phyloP scores from a whole-genome alignment of 1,140 invertebrate genomes.

The Zaprionus ghesquierei region DNA sequence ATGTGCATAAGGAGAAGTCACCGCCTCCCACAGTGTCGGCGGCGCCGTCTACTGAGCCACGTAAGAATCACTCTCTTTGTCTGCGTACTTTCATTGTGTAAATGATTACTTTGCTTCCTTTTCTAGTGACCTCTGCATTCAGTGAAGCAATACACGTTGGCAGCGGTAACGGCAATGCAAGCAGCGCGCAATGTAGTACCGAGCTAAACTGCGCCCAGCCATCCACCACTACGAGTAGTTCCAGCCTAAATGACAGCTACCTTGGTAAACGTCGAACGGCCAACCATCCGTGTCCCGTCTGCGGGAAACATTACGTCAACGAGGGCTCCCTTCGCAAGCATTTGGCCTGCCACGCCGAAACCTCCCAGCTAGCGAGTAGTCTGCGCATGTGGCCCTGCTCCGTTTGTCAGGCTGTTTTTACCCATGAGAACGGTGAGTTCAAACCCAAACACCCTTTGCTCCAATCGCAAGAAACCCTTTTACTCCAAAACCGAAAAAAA shows the following conservation, averaged over 20 bases:
- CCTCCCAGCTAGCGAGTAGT: conserved; percentile 91
- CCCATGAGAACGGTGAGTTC: conserved; percentile 93
- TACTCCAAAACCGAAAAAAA: no score
- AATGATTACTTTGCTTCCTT: background rate
- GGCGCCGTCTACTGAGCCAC: conserved; percentile 90
- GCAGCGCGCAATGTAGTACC: conserved; percentile 30
- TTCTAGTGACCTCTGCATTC: conserved; percentile 11
- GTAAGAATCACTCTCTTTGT: conserved; percentile 86
- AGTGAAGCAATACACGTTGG: conserved; percentile 29
- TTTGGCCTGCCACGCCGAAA: conserved; percentile 95
- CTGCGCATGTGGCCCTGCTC: conserved; percentile 97
- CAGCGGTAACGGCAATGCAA: conserved; percentile 21
- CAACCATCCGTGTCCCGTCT: conserved; percentile 96
- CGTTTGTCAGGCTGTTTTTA: conserved; percentile 96
- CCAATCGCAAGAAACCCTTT: background rate
- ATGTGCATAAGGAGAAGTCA: conserved; percentile 94
- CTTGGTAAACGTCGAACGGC: conserved; percentile 95
- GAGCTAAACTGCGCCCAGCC: conserved; percentile 46
- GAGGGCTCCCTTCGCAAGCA: conserved; percentile 96
- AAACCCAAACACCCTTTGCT: no score
- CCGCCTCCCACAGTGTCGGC: conserved; percentile 83
- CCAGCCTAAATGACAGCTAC: conserved; percentile 86
- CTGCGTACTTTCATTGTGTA: background rate
- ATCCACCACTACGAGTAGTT: conserved; percentile 17
- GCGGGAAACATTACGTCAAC: conserved; percentile 97